Conservation (phyloP, 2,888 invertebrate species). For the Hipparchia sbordonii region DNA sequence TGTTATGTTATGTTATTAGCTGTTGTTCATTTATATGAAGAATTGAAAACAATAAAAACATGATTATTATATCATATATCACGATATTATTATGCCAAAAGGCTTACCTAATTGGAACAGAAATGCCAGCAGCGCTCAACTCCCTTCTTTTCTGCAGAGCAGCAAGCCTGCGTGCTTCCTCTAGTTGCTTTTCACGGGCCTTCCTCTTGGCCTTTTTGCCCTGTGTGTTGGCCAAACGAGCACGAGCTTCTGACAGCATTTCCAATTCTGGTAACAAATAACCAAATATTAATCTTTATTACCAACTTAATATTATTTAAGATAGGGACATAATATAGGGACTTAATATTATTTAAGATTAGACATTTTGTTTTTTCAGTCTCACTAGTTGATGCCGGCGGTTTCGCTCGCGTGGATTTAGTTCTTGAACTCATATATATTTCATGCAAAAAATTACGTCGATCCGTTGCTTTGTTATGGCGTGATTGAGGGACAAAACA, state of each 20-base stretch:
- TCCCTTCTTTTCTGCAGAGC: conserved; percentile 99
- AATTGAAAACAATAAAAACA: too few species aligned
- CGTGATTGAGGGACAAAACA: too few species aligned
- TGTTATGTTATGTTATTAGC: too few species aligned
- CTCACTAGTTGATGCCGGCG: too few species aligned
- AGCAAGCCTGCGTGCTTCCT: conserved; percentile 97
- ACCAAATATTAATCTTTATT: neutral
- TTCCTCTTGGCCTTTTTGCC: conserved; percentile 96
- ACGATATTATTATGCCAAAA: neutral
- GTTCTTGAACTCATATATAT: too few species aligned
- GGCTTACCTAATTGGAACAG: conserved; percentile 69
- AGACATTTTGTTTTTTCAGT: neutral
- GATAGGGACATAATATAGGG: too few species aligned
- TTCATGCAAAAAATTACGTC: too few species aligned
- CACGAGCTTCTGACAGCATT: conserved; percentile 99
- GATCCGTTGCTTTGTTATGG: too few species aligned
- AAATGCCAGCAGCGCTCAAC: conserved; percentile 97
- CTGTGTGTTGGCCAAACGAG: conserved; percentile 98
- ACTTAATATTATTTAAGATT: neutral
- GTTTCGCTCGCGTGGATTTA: too few species aligned
- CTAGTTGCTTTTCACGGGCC: conserved; percentile 98
- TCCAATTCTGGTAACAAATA: conserved; percentile 89
- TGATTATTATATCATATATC: too few species aligned
- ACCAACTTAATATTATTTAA: neutral
- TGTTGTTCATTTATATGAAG: too few species aligned